Evolutionary conservation across 2,888 invertebrate genomes (phyloP).

Genomic region (Lasioglossum malachurum): DNA sequence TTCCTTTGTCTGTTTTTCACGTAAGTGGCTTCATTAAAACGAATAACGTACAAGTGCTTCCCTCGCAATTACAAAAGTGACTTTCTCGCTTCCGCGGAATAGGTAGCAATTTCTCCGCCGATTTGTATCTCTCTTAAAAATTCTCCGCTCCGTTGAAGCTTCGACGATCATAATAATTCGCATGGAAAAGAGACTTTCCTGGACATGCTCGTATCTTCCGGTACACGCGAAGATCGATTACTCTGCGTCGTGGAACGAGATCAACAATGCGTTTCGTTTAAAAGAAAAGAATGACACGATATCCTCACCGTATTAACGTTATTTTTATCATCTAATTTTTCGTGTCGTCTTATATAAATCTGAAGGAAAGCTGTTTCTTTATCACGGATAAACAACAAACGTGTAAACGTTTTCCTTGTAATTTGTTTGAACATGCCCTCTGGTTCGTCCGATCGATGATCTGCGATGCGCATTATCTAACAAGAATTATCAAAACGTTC

Average conservation of each 20-base stretch:
- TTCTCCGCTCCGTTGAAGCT: background rate
- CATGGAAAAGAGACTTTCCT: background rate
- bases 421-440: background rate
- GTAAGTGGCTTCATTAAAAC: background rate
- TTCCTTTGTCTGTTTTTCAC: background rate
- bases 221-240: background rate
- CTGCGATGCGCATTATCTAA: constrained; percentile 65
- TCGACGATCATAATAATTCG: background rate
- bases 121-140: background rate
- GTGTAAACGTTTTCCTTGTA: constrained; percentile 10
- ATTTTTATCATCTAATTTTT: background rate
- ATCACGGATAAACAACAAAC: background rate
- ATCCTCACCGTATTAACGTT: background rate
- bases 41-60: background rate
- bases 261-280: background rate
- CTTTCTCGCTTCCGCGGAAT: background rate
- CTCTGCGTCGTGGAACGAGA: background rate
- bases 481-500: constrained; percentile 52
- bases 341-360: background rate
- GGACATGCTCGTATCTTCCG: background rate
- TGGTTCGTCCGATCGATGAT: background rate
- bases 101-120: background rate
- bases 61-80: constrained; percentile 1
- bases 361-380: background rate
- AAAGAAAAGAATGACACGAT: background rate